Percentiles rank a stretch among this genome's conserved stretches.
Conservation (phyloP, 64 coral and sea anemone species). For the Hydrozoanthus tunicans region DNA sequence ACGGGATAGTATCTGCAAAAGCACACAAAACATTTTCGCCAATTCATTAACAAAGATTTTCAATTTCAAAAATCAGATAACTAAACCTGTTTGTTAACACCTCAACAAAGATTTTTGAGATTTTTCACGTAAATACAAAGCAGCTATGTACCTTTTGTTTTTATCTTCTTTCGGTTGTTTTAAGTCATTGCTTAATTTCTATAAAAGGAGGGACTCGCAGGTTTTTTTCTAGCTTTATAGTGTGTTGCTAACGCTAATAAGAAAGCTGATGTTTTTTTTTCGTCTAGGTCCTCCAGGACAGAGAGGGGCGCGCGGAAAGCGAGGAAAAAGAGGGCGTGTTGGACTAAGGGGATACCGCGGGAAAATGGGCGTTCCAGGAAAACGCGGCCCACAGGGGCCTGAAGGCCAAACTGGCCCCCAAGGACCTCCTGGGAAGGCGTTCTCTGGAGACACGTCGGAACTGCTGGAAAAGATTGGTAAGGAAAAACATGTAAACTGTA, state of each 20-base stretch:
- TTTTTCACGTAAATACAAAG: background rate
- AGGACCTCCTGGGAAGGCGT: slow-evolving; percentile 30
- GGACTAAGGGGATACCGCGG: slow-evolving; percentile 20
- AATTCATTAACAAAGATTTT: background rate
- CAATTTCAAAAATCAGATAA: background rate
- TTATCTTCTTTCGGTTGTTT: too few species aligned
- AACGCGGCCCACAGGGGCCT: background rate
- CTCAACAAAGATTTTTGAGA: too few species aligned
- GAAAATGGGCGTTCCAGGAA: slow-evolving; percentile 1
- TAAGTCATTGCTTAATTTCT: too few species aligned
- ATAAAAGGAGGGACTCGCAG: too few species aligned
- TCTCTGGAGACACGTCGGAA: slow-evolving; percentile 33
- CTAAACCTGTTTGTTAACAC: background rate
- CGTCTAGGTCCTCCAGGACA: background rate
- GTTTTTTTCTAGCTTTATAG: too few species aligned
- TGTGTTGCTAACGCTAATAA: too few species aligned
- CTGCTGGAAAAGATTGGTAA: slow-evolving; percentile 45
- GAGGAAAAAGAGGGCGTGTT: slow-evolving; percentile 8
- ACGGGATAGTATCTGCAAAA: background rate
- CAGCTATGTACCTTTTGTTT: background rate
- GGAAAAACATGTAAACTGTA: background rate
- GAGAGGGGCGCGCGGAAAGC: slow-evolving; percentile 19
- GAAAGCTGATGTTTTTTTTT: background rate
- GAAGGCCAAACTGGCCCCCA: slow-evolving; percentile 1
- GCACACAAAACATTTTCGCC: background rate